Percentiles rank a stretch among this genome's conserved stretches.
phyloP scores from a whole-genome alignment of 2,797 vertebrate species.

The Silurus aristotelis region DNA sequence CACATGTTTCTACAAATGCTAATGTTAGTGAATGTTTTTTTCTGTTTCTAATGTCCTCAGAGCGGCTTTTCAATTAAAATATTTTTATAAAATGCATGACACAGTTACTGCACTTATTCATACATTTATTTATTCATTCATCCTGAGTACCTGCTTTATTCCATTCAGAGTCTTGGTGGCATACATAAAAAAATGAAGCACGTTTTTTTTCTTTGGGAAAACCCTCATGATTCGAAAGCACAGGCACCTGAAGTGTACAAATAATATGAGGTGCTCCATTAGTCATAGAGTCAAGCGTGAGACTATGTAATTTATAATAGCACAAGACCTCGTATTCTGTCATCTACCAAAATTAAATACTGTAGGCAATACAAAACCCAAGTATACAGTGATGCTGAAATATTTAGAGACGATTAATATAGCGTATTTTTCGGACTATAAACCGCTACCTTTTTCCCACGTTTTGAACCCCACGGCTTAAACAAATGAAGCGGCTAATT shows the following conservation, averaged over 20 bases:
- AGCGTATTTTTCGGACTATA: too few species aligned
- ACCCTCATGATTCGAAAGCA: background rate
- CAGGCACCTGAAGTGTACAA: too few species aligned
- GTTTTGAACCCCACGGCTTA: too few species aligned
- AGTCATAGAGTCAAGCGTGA: background rate
- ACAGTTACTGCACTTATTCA: background rate
- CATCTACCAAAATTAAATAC: background rate
- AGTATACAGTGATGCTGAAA: background rate
- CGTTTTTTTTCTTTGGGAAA: background rate
- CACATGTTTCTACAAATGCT: conserved; percentile 17
- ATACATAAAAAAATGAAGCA: background rate
- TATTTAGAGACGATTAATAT: background rate
- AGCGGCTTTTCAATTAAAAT: background rate
- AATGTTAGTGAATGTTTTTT: background rate
- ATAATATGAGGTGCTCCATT: background rate
- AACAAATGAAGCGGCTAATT: too few species aligned
- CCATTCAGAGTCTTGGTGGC: background rate
- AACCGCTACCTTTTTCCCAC: too few species aligned
- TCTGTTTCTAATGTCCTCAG: background rate
- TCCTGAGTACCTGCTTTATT: background rate
- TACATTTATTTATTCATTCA: background rate
- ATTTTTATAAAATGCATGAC: background rate
- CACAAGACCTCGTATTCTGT: background rate
- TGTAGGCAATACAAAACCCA: background rate
- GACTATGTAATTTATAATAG: background rate